phyloP scores from a whole-genome alignment of 2,888 invertebrate species.

The Tolmerus cingulatus region DNA sequence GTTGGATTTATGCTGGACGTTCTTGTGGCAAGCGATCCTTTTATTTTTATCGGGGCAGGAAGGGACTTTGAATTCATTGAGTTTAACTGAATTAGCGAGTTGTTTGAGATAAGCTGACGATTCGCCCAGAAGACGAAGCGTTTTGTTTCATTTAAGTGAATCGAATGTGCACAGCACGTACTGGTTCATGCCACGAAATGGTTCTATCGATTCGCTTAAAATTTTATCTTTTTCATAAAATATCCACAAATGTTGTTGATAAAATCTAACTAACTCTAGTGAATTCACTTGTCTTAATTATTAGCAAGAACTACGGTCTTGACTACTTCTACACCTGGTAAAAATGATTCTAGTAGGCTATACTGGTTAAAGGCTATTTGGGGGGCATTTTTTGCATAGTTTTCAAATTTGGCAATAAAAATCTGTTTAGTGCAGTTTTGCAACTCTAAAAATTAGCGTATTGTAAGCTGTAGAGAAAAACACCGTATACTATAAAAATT shows the following conservation, averaged over 20 bases:
- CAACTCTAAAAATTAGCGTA: too few species aligned
- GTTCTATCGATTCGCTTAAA: neutral
- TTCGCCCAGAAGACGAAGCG: neutral
- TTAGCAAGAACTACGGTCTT: too few species aligned
- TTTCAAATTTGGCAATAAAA: too few species aligned
- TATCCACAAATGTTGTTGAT: neutral
- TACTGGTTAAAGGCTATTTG: too few species aligned
- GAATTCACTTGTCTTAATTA: too few species aligned
- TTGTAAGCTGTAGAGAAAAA: too few species aligned
- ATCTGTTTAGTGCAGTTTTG: too few species aligned
- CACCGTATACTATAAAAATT: too few species aligned
- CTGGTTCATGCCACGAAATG: neutral
- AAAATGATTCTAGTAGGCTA: too few species aligned
- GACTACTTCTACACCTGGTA: too few species aligned
- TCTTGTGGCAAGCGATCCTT: neutral
- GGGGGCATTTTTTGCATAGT: too few species aligned
- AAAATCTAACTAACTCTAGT: too few species aligned
- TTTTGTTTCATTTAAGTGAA: neutral
- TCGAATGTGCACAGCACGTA: neutral
- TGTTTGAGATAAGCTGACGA: neutral
- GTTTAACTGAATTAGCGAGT: neutral
- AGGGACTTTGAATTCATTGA: neutral
- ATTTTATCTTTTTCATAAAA: neutral
- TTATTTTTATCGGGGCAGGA: neutral
- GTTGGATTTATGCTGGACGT: constrained; percentile 30